Evolutionary conservation across 2,113 vertebrate genomes (phyloP).

Genomic region (Camarhynchus parvulus): DNA sequence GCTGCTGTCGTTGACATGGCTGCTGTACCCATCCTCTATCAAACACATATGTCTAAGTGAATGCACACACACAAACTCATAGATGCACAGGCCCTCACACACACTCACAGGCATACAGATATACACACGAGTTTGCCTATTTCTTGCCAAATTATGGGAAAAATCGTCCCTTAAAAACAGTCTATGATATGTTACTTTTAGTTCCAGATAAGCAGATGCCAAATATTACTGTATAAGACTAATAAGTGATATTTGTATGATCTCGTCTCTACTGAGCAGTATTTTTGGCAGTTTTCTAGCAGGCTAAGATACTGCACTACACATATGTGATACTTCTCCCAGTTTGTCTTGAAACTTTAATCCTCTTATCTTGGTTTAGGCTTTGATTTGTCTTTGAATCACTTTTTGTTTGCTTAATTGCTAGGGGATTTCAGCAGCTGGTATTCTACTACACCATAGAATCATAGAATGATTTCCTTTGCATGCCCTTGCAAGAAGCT

Average conservation of each 20-base stretch:
- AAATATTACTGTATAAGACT: not conserved
- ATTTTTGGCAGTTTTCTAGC: not conserved
- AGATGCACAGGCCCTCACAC: no score
- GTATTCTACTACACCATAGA: not conserved
- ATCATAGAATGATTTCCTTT: not conserved
- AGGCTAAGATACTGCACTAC: not conserved
- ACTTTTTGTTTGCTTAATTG: not conserved
- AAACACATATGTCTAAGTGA: rapidly evolving
- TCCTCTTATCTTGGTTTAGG: not conserved
- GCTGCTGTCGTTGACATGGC: not conserved
- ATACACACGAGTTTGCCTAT: not conserved
- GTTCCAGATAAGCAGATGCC: not conserved
- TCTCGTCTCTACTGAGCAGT: not conserved
- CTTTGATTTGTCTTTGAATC: conserved; percentile 4
- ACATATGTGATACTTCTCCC: not conserved
- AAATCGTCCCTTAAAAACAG: not conserved
- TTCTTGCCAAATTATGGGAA: not conserved
- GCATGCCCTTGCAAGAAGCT: not conserved
- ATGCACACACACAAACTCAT: not conserved
- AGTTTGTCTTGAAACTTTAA: not conserved
- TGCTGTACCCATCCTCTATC: not conserved
- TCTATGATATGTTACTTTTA: not conserved
- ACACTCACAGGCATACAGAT: not conserved
- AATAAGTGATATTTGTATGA: not conserved
- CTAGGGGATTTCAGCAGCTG: not conserved